Conservation (phyloP, 2,797 vertebrate genomes). For the Valencia hispanica region DNA sequence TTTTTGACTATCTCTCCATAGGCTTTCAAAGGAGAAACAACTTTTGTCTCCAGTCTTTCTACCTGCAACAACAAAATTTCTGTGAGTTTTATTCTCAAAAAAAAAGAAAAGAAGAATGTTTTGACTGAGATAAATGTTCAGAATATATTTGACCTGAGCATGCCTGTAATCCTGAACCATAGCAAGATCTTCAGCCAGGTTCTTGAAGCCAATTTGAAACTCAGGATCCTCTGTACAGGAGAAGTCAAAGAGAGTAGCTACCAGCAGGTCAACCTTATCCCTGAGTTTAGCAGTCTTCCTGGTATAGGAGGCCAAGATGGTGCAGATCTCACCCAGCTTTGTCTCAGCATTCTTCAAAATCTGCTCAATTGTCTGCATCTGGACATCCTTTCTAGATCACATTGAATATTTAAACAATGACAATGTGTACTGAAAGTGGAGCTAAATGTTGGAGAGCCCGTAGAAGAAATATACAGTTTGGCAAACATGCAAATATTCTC, state of each 20-base stretch:
- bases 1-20: slow-evolving; percentile 77
- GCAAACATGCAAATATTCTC: neutral
- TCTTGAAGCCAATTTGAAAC: slow-evolving; percentile 68
- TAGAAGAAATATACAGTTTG: no score
- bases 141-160: slow-evolving; percentile 75
- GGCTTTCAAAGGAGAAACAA: slow-evolving; percentile 76
- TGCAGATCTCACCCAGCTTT: slow-evolving; percentile 81
- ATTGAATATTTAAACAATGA: neutral
- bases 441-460: neutral
- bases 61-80: slow-evolving; percentile 60
- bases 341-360: slow-evolving; percentile 68
- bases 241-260: slow-evolving; percentile 73
- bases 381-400: slow-evolving; percentile 63
- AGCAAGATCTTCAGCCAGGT: slow-evolving; percentile 82
- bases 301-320: slow-evolving; percentile 70
- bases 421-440: accelerated
- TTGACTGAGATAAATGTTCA: neutral
- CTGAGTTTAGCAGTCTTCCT: slow-evolving; percentile 79
- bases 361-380: slow-evolving; percentile 76
- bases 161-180: slow-evolving; percentile 87
- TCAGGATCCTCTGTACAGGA: slow-evolving; percentile 71
- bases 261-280: slow-evolving; percentile 79
- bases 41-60: slow-evolving; percentile 82
- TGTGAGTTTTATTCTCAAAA: neutral
- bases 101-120: neutral